A percentile compares a stretch with the other conserved stretches of the same genome.
phyloP scores from a whole-genome alignment of 2,888 invertebrate genomes.

The Drosophila yooni region DNA sequence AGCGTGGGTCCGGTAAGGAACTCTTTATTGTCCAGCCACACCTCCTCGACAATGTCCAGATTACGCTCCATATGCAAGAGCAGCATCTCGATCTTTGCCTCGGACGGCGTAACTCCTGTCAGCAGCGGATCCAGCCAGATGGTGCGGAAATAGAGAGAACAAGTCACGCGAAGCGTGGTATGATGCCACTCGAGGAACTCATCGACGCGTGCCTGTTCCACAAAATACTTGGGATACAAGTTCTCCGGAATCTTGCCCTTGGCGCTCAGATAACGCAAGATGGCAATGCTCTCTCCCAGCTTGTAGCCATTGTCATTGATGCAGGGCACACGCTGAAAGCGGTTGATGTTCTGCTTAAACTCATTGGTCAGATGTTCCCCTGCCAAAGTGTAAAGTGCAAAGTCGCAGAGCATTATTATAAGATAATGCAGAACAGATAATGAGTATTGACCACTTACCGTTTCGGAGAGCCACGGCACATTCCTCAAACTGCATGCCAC shows the following conservation, averaged over 20 bases:
- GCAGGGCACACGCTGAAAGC: conserved; percentile 88
- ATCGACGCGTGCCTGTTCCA: conserved; percentile 88
- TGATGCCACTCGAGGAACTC: conserved; percentile 92
- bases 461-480: conserved; percentile 88
- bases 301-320: conserved; percentile 89
- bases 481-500: conserved; percentile 88
- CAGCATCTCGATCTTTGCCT: conserved; percentile 83
- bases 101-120: conserved; percentile 85
- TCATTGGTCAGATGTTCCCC: conserved; percentile 88
- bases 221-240: conserved; percentile 88
- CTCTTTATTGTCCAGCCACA: conserved; percentile 87
- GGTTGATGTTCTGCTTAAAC: conserved; percentile 86
- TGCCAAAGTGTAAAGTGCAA: conserved; percentile 37
- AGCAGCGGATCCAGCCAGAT: conserved; percentile 86
- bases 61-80: conserved; percentile 86
- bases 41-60: conserved; percentile 87
- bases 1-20: conserved; percentile 88
- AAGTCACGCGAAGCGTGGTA: conserved; percentile 86
- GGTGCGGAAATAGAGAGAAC: conserved; percentile 87
- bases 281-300: conserved; percentile 89
- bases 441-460: conserved; percentile 85
- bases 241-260: conserved; percentile 85
- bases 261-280: conserved; percentile 86
- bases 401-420: neutral
- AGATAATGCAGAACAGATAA: conserved; percentile 11